Percentiles rank a stretch among this genome's conserved stretches.
phyloP scores from a whole-genome alignment of 2,888 invertebrate genomes.

The Acleris cristana region DNA sequence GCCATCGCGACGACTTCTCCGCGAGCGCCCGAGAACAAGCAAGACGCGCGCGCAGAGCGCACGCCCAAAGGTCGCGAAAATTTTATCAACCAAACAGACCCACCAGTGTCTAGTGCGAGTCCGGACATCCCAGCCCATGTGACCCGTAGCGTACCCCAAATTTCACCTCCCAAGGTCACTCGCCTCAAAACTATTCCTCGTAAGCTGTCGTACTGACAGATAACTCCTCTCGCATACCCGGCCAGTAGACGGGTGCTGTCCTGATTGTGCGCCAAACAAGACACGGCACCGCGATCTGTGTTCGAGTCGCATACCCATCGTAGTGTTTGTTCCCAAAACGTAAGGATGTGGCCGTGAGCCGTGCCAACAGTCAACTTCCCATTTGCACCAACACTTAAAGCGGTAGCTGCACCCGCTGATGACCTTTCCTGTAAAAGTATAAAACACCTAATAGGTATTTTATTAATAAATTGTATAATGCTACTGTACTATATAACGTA shows the following conservation, averaged over 20 bases:
- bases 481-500: no score
- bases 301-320: constrained; percentile 92
- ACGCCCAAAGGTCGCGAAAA: constrained; percentile 95
- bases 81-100: constrained; percentile 96
- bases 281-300: constrained; percentile 89
- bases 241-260: constrained; percentile 94
- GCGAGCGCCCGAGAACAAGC: constrained; percentile 97
- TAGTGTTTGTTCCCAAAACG: constrained; percentile 90
- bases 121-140: constrained; percentile 78
- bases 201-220: constrained; percentile 94
- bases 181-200: constrained; percentile 81
- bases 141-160: constrained; percentile 75
- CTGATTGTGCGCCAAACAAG: constrained; percentile 93
- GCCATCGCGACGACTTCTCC: constrained; percentile 89
- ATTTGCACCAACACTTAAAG: constrained; percentile 87
- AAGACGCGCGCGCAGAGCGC: constrained; percentile 94
- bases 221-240: constrained; percentile 89
- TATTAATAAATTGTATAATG: no score
- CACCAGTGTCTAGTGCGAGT: constrained; percentile 92
- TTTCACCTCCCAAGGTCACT: constrained; percentile 77
- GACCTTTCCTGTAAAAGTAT: constrained; percentile 89
- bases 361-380: constrained; percentile 96
- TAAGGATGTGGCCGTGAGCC: constrained; percentile 94
- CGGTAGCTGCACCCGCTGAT: constrained; percentile 94
- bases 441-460: neutral